Evolutionary conservation across 2,113 vertebrate genomes (phyloP).

Genomic region (Eupsittula cactorum): DNA sequence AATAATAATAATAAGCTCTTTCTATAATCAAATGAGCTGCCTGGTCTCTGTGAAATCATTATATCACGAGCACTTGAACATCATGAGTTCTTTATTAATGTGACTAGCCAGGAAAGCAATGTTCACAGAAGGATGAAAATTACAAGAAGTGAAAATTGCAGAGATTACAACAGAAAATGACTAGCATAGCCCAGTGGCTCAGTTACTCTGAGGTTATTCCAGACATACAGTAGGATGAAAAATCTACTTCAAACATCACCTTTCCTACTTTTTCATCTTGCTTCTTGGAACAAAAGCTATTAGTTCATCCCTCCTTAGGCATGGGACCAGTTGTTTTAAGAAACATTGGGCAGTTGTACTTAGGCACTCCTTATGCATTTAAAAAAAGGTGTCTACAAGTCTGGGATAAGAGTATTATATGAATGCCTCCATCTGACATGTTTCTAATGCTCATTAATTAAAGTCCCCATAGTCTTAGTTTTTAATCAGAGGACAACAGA

Average conservation of each 20-base stretch:
- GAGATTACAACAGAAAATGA: neutral
- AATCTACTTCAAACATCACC: neutral
- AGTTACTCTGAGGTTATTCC: neutral
- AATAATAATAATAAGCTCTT: neutral
- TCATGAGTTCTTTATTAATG: slow-evolving; percentile 9
- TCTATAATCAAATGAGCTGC: neutral
- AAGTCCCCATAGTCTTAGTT: neutral
- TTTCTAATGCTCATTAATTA: neutral
- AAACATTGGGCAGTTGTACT: neutral
- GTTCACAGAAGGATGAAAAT: slow-evolving; percentile 13
- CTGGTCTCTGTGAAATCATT: slow-evolving; percentile 25
- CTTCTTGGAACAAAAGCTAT: neutral
- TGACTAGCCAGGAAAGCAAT: neutral
- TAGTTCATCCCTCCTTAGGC: neutral
- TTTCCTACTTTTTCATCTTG: neutral
- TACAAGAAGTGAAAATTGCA: neutral
- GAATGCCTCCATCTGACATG: neutral
- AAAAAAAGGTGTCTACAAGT: neutral
- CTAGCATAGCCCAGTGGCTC: neutral
- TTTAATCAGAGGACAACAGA: neutral
- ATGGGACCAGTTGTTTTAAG: neutral
- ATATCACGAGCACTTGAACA: neutral
- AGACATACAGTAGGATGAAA: neutral
- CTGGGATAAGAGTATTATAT: neutral
- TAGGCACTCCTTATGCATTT: neutral